Base-by-base conservation (phyloP, 2,113 vertebrate species). In the Ornithorhynchus anatinus region DNA sequence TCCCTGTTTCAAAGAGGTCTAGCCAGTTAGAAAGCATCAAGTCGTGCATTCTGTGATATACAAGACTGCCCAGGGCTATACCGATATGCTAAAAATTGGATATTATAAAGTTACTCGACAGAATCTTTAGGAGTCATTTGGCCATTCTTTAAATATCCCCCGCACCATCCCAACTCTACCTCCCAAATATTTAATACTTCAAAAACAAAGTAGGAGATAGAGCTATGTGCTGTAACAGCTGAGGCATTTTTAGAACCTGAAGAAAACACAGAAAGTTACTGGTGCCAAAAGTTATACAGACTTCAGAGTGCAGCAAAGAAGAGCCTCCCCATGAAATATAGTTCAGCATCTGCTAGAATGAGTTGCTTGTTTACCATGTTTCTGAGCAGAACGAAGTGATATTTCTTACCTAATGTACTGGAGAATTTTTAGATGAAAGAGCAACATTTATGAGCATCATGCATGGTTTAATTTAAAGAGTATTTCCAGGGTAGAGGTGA, bases 371-470 rank as follows among this genome's bases (percentile, higher is more conserved):
- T 88, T 84, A 80, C 76, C 47, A 61, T 29, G 17, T 78, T 84
- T 81, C 58, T 75, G 59, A 52, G 48, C 37, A 44, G 81, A 81
- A 71, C 17, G 17, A 54, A 76, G 77, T 53, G 35, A 73, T 48
- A 36, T 56, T 84, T 75, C 77, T 81, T 82, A 80, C 77, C 72
- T 86, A 85, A 86, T 78, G 63, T 69, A 79, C 77, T 73, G 71
- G 67, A 81, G 81, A 77, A 72, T 79, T 76, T 89, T 77, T 27
- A 82, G 80, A 88, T 88, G 84, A 91, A 89, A 90, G 80, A 86
- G 44, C 56, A 77, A 80, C 63, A 47, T 40, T 82, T 79, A 86
- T 74, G 79, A 88, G 64, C 78, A 64, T 76, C 66, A 54, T 29
- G 54, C 59, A 68, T 62, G 38, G 39, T 64, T 59, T 88, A 86